These are phyloP conservation scores for Marronus borbonicus DNA, from an alignment of 2,888 invertebrate genomes.

Conservation along the genomic window DNA sequence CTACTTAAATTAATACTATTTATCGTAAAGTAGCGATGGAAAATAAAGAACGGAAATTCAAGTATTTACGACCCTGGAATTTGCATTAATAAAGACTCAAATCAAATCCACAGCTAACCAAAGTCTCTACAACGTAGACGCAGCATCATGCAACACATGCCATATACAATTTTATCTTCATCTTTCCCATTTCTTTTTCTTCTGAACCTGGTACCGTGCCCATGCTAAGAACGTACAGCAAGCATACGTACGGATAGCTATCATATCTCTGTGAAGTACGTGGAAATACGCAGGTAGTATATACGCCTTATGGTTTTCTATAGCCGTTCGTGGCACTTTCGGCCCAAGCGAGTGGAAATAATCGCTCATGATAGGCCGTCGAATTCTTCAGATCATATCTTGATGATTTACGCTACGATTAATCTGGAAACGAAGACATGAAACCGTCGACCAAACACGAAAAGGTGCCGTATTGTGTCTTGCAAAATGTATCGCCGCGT, in stretches of 20 bases:
- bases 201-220: background rate
- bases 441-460: constrained; percentile 2
- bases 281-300: constrained; percentile 11
- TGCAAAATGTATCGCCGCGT: background rate
- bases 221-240: background rate
- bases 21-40: too few species aligned
- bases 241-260: background rate
- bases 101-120: too few species aligned
- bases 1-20: too few species aligned
- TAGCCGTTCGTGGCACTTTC: constrained; percentile 22
- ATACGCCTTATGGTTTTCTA: constrained; percentile 27
- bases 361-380: constrained; percentile 41
- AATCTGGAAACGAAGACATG: constrained; percentile 37
- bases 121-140: background rate
- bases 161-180: constrained; percentile 7
- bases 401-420: constrained; percentile 33
- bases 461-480: background rate
- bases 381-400: constrained; percentile 38
- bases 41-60: too few species aligned
- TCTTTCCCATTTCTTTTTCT: background rate
- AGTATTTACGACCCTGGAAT: too few species aligned
- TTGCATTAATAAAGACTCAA: too few species aligned
- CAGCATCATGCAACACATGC: background rate
- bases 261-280: background rate
- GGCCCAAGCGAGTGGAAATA: constrained; percentile 38